These are phyloP conservation scores for Epinotia bilunana DNA, from an alignment of 2,888 invertebrate species.

Conservation along the genomic window DNA sequence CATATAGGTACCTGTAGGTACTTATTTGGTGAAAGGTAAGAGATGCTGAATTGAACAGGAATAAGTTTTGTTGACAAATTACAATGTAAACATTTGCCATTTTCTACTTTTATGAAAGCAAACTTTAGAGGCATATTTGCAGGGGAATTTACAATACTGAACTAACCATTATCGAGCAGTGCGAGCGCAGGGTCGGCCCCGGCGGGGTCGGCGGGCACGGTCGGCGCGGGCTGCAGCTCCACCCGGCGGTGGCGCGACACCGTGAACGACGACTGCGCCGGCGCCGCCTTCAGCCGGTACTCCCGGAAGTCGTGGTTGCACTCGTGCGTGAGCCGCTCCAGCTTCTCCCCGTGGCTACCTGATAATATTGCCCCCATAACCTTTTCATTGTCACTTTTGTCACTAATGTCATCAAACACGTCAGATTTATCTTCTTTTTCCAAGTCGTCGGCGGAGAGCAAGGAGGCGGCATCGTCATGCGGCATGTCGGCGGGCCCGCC, in stretches of 20 bases:
- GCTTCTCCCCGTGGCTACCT: conserved; percentile 62
- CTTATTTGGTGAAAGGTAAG: not conserved
- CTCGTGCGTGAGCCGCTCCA: conserved; percentile 67
- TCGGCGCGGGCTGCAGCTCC: conserved; percentile 71
- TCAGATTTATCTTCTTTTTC: conserved; percentile 77
- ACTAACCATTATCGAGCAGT: conserved; percentile 69
- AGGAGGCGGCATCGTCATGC: conserved; percentile 69
- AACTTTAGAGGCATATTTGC: not conserved
- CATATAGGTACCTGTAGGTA: not conserved
- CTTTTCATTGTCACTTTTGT: conserved; percentile 74
- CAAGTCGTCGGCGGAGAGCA: conserved; percentile 62
- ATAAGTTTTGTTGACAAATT: not conserved
- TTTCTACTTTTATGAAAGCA: not conserved
- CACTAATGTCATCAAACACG: conserved; percentile 70
- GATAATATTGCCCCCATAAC: conserved; percentile 77
- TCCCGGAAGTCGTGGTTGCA: conserved; percentile 77
- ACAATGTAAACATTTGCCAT: conserved; percentile 3
- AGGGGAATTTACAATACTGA: too few species aligned
- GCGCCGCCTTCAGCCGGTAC: conserved; percentile 74
- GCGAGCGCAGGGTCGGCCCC: conserved; percentile 66
- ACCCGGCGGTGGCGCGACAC: conserved; percentile 86
- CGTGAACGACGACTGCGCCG: conserved; percentile 83
- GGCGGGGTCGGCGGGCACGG: conserved; percentile 61
- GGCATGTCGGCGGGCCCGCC: conserved; percentile 67
- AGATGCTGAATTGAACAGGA: not conserved